Evolutionary conservation across 1,140 invertebrate species (phyloP), one percentile per base, ranked within the genome.

Genomic region (Lepidotrigona ventralis): DNA sequence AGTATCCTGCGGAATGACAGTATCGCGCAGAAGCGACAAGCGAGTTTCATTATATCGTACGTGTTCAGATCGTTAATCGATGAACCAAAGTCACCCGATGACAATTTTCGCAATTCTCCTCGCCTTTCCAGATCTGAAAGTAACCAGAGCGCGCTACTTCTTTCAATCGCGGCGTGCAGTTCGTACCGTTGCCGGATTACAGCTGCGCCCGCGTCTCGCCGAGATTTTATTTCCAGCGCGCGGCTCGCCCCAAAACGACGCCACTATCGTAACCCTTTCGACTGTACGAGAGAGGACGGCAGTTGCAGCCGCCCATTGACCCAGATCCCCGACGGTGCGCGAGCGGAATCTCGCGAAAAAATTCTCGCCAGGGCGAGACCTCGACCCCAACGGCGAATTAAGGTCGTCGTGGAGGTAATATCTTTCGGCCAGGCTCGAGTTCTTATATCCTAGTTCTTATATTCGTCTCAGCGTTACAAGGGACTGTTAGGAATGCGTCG

Each of bases 371-470:
- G 56, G 56, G 14, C 54, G 39, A 63, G 66, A 83, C 68, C 74
- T 77, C 73, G 73, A 71, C 46, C 58, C 60, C 56, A n/a, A 5
- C 21, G 53, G 19, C 21, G 69, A 84, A 79, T 79, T 63, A 79
- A 46, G 68, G 60, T 63, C 68, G 60, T 53, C 26, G 15, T 4
- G 51, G 29, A 33, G 29, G 29, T 15, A 14, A 11, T 39, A 3
- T 80, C 46, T 29, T 15, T 21, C 23, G 2, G 14, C 5, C 92
- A 92, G 92, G 91, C 90, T 87, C 39, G 23, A 14, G 39, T 46
- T 46, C 39, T 46, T 46, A 8, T 8, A 46, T 46, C 39, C 39
- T 46, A 8, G 39, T 46, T 46, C 39, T 46, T 46, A 46, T 46
- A 46, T 46, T 46, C 39, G 39, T 46, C 39, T 8, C 39, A 8